Conservation (phyloP, 2,888 invertebrate genomes). For the Mesorhabditis belari region DNA sequence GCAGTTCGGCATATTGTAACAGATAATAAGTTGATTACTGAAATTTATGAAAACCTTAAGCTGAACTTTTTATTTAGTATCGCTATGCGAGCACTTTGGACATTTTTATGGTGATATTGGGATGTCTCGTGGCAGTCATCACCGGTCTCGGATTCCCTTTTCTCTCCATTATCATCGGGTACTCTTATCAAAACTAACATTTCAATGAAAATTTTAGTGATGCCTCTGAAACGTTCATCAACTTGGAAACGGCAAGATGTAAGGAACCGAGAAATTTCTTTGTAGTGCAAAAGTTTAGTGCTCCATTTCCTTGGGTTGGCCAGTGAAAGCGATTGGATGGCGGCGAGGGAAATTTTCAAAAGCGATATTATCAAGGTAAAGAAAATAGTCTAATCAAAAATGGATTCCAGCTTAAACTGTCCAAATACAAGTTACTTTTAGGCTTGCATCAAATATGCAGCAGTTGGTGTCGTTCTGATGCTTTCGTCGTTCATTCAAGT, state of each 20-base stretch:
- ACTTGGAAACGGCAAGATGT: not conserved
- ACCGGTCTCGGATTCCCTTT: not conserved
- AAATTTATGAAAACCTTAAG: no score
- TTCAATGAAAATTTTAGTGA: not conserved
- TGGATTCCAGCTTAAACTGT: not conserved
- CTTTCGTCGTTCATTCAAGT: not conserved
- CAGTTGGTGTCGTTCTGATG: not conserved
- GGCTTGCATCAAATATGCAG: not conserved
- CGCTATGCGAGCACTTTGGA: not conserved
- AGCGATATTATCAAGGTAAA: not conserved
- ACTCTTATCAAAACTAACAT: not conserved
- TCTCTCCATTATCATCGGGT: not conserved
- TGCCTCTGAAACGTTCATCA: not conserved
- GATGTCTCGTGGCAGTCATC: not conserved
- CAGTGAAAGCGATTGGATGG: not conserved
- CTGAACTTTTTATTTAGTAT: no score
- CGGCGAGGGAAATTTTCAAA: not conserved
- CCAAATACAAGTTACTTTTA: no score
- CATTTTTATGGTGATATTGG: not conserved
- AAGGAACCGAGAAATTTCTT: no score
- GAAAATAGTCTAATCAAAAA: not conserved
- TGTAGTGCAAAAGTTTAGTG: no score
- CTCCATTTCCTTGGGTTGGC: no score
- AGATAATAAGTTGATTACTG: no score
- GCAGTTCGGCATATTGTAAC: no score